Base-by-base conservation (phyloP, 2,797 vertebrate species). In the Mus spretus region DNA sequence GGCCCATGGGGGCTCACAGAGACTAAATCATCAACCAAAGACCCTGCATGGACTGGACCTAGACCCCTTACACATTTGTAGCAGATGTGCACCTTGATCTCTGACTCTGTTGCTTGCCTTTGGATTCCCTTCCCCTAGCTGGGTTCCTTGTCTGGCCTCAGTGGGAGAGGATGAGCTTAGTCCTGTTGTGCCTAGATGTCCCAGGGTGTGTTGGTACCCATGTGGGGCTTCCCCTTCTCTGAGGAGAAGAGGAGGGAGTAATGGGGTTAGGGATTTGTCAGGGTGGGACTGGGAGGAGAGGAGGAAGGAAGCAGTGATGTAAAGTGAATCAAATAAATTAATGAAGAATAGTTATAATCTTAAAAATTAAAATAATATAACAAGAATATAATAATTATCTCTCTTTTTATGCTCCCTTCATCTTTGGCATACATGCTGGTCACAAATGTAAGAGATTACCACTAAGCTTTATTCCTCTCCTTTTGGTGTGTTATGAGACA, bases 311-410 rank as follows among this genome's bases (percentile, higher is more conserved):
- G n/a, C 7, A 37, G 17, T 8, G 6, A 72, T 72, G n/a, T 37
- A 37, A 72, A 72, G 70, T 34, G 31, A 67, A 67, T 50, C 15
- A 55, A 55, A 55, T 55, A 10, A 72, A 37, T 37, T 37, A 72
- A 72, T 72, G 19, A 92, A 80, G 89, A 65, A 59, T 50, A 47
- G 82, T 61, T 80, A 53, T 83, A 90, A 63, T 94, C 31, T 40
- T 77, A 96, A 89, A 83, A 92, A 81, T 72, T 70, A 92, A 93
- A 50, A 1, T 40, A 82, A 80, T 34, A 6, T 91, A 70, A 87
- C 10, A 59, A 92, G 85, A 87, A 79, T 5, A 82, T 72, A 81
- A 74, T 22, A 65, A 24, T 89, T 78, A 85, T 93, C 7, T 59
- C 59, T 17, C 47, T 84, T 80, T 65, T 53, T 2, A 9, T 12